Evolutionary conservation across 2,888 invertebrate species (phyloP).

Genomic region (Calameuta idolon): DNA sequence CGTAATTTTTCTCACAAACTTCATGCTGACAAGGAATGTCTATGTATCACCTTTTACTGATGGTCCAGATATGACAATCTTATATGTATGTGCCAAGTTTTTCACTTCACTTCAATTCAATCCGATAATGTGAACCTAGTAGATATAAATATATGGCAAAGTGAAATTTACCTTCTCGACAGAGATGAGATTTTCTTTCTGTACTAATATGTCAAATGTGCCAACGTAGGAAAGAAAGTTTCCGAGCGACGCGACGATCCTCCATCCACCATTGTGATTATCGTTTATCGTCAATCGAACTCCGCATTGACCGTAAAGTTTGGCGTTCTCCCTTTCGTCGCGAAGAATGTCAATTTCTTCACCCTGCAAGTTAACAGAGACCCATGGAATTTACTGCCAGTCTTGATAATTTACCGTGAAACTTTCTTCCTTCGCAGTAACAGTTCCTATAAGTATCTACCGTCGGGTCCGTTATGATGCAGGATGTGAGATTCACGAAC

Average conservation of each 20-base stretch:
- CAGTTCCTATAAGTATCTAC: slow-evolving; percentile 7
- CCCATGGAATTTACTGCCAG: not conserved
- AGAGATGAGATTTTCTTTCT: not conserved
- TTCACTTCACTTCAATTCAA: not conserved
- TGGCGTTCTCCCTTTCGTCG: slow-evolving; percentile 14
- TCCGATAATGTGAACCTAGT: not conserved
- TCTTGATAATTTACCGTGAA: not conserved
- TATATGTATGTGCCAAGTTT: not conserved
- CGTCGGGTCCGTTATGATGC: slow-evolving; percentile 16
- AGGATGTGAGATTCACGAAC: slow-evolving; percentile 24
- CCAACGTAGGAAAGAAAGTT: not conserved
- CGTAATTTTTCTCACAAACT: too few species aligned
- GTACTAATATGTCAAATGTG: not conserved
- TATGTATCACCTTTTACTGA: not conserved
- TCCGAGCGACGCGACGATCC: slow-evolving; percentile 18
- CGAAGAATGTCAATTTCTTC: not conserved
- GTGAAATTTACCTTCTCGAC: not conserved
- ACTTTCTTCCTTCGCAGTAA: not conserved
- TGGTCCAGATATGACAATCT: not conserved
- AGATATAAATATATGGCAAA: not conserved
- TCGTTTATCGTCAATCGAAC: slow-evolving; percentile 30
- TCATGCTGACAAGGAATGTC: not conserved
- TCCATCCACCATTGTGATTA: slow-evolving; percentile 28
- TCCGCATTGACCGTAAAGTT: slow-evolving; percentile 37
- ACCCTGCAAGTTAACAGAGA: slow-evolving; percentile 3